These are phyloP conservation scores for Smittia aterrima DNA, from an alignment of 2,888 invertebrate species.

Conservation along the genomic window DNA sequence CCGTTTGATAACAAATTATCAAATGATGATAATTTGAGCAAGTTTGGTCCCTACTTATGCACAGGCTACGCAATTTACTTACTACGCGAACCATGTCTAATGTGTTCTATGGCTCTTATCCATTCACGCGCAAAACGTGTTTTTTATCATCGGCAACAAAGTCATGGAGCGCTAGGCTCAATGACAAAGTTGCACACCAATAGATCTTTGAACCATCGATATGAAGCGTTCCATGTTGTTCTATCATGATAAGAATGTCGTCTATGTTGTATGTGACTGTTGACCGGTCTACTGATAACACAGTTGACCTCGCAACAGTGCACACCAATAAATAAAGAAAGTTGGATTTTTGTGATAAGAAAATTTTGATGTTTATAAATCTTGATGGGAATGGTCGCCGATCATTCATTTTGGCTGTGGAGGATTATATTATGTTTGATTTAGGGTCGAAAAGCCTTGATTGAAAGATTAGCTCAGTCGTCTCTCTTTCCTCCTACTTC, in stretches of 20 bases:
- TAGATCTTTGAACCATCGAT: conserved; percentile 84
- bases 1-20: neutral
- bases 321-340: conserved; percentile 15
- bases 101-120: conserved; percentile 94
- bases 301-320: neutral
- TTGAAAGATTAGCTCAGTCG: conserved; percentile 29
- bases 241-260: neutral
- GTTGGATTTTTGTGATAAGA: conserved; percentile 1
- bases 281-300: neutral
- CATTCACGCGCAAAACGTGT: conserved; percentile 84
- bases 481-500: conserved; percentile 13
- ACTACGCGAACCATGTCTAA: conserved; percentile 83
- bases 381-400: neutral
- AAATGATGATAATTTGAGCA: conserved; percentile 49
- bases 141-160: conserved; percentile 66
- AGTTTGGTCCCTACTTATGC: conserved; percentile 72
- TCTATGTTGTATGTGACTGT: neutral
- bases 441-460: conserved; percentile 5
- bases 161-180: conserved; percentile 70
- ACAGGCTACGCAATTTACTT: conserved; percentile 84
- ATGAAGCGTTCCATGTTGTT: conserved; percentile 68
- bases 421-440: too few relatives aligned
- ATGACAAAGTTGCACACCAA: conserved; percentile 73
- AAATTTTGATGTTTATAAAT: neutral
- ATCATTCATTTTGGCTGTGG: too few relatives aligned